These are phyloP conservation scores for Lasioglossum vierecki DNA, from an alignment of 2,888 invertebrate genomes.

Conservation along the genomic window DNA sequence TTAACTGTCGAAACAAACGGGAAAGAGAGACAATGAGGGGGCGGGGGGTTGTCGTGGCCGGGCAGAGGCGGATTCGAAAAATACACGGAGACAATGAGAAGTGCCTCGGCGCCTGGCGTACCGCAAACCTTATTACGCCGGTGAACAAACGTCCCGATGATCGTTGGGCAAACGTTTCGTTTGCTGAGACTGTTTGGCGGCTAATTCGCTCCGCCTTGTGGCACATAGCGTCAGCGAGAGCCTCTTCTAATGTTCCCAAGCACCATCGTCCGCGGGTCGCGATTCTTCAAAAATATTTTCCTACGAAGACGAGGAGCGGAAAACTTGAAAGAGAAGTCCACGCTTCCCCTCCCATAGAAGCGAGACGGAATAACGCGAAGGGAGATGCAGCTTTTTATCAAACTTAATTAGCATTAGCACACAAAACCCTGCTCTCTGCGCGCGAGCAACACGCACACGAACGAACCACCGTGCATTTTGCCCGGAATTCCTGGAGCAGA, in stretches of 20 bases:
- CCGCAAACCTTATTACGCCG: constrained; percentile 18
- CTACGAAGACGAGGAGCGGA: not conserved
- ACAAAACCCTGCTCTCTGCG: not conserved
- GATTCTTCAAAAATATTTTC: constrained; percentile 2
- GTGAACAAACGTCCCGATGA: constrained; percentile 13
- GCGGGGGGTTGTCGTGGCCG: too few relatives aligned
- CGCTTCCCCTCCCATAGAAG: not conserved
- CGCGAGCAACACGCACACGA: not conserved
- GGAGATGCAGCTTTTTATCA: not conserved
- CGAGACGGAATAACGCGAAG: not conserved
- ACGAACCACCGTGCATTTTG: not conserved
- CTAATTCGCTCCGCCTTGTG: constrained; percentile 10
- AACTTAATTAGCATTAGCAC: constrained; percentile 20
- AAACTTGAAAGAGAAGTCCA: not conserved
- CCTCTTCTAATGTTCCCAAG: not conserved
- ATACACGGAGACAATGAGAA: not conserved
- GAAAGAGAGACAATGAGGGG: not conserved
- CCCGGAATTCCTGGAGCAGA: not conserved
- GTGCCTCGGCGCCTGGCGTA: constrained; percentile 1
- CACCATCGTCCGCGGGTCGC: not conserved
- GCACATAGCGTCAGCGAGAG: not conserved
- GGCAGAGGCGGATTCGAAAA: not conserved
- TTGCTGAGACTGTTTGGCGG: constrained; percentile 18
- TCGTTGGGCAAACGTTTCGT: constrained; percentile 21
- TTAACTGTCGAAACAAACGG: constrained; percentile 5